Evolutionary conservation across 2,888 invertebrate species (phyloP), one percentile per base, ranked within the genome.

Genomic region (Xanthorhoe spadicearia): DNA sequence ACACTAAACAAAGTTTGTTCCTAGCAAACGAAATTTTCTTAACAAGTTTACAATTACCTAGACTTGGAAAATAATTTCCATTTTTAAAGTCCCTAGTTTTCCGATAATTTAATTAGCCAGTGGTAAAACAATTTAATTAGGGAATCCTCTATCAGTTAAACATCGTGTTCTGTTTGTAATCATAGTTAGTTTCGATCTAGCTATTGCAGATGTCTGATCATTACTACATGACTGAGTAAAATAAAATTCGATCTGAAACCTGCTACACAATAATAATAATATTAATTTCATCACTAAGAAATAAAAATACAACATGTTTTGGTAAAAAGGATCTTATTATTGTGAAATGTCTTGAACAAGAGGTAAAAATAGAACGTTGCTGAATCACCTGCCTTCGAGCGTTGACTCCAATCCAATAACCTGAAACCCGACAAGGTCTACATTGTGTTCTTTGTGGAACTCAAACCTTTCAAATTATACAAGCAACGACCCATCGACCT

Each of bases 351-450:
- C 1, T 43, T 43, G 8, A 10, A 10, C 10, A 10, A 51, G 6
- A 59, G 38, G 9, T 51, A 51, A 23, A 51, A 51, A 59, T 59
- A 43, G 46, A 59, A 59, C 15, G 68, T 64, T 66, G 61, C 59
- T 66, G 64, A 66, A 66, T 68, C 61, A 64, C 58, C 15, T 61
- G 51, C 48, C 15, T 23, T 23, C 38, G 51, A 59, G 51, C 62
- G 48, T 64, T 54, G 52, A 64, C 49, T 53, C 23, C 49, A 48
- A 53, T 48, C 48, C 58, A 64, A 64, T 53, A 64, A 54, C 54
- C 54, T 49, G 35, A 59, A 59, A 23, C 49, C 50, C n/a, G n/a
- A 54, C 63, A 63, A n/a, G 58, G 9, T 17, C 19, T 15, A 10
- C 43, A 54, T 64, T 54, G 54, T 59, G 19, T 53, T 58, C 49